phyloP scores from a whole-genome alignment of 2,113 vertebrate genomes.

The Eonycteris spelaea region DNA sequence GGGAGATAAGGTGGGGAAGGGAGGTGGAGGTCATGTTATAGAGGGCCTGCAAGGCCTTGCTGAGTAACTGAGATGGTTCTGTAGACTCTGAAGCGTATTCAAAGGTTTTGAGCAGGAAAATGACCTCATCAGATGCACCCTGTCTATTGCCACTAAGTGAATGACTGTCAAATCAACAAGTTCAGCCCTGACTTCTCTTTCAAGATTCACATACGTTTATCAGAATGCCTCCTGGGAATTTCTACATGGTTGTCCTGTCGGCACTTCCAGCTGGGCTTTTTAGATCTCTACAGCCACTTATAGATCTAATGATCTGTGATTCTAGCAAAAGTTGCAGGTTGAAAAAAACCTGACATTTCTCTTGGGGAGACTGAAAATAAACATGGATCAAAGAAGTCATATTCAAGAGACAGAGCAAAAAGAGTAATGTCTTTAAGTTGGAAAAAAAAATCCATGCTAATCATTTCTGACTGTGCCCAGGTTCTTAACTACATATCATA shows the following conservation, averaged over 20 bases:
- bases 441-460: background rate
- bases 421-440: background rate
- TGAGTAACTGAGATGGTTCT: background rate
- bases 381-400: background rate
- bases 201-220: background rate
- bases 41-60: background rate
- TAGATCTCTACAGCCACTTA: background rate
- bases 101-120: background rate
- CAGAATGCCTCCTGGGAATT: background rate
- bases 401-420: background rate
- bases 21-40: rapidly evolving
- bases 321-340: background rate
- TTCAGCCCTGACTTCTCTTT: background rate
- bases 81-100: background rate
- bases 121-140: background rate
- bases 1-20: background rate
- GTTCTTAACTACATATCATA: background rate
- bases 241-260: background rate
- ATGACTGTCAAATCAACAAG: background rate
- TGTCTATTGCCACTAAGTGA: background rate
- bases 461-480: background rate
- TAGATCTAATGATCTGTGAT: background rate
- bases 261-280: background rate
- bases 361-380: slow-evolving; percentile 19
- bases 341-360: background rate